Evolutionary conservation across 1,140 invertebrate genomes (phyloP).

Genomic region (Aphis gossypii): DNA sequence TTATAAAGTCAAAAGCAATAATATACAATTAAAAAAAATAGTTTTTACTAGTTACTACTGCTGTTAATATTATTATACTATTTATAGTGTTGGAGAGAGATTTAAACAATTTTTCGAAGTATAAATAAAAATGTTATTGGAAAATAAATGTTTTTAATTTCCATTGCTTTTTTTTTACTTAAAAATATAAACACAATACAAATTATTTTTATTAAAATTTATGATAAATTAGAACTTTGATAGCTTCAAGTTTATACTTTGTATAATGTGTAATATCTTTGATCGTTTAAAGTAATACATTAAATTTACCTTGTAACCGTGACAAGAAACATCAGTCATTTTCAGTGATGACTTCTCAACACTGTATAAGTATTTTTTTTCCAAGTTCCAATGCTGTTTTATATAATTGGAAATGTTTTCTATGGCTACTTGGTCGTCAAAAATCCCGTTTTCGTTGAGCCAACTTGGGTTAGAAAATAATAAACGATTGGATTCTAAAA

Average conservation of each 20-base stretch:
- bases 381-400: conserved; percentile 23
- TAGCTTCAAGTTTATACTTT: background rate
- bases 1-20: background rate
- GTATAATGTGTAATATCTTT: background rate
- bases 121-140: background rate
- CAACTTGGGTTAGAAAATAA: background rate
- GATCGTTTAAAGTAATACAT: background rate
- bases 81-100: background rate
- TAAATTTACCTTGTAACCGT: background rate
- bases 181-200: background rate
- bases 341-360: background rate
- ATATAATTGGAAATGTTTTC: background rate
- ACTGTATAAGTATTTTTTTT: background rate
- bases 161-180: too few relatives aligned
- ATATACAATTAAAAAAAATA: background rate
- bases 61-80: background rate
- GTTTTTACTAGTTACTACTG: background rate
- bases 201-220: background rate
- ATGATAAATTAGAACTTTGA: background rate
- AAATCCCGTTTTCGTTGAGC: background rate
- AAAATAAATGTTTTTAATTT: background rate
- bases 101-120: background rate
- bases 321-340: background rate
- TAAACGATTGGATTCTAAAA: background rate
- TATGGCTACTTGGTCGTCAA: background rate